Conservation (phyloP, 2,113 vertebrate genomes). For the Chionodraco myersi region DNA sequence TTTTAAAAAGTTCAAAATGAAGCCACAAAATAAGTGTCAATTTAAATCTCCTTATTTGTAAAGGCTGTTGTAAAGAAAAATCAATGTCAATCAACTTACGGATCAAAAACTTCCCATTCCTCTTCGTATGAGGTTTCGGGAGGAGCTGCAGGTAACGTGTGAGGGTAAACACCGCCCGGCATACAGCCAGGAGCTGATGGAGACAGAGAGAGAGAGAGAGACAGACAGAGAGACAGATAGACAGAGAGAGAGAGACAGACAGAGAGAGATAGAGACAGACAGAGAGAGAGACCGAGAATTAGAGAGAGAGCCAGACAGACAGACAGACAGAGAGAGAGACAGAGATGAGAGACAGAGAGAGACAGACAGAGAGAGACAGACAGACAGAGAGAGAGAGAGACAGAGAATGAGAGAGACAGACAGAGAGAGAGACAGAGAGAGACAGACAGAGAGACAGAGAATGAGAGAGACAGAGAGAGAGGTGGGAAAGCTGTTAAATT, state of each 20-base stretch:
- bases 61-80: neutral
- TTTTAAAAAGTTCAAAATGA: neutral
- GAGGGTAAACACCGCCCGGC: slow-evolving; percentile 90
- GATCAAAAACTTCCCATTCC: slow-evolving; percentile 99
- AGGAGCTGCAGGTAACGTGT: slow-evolving; percentile 85
- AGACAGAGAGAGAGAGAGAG: neutral
- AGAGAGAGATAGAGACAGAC: no score
- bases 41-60: neutral
- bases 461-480: neutral
- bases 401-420: no score
- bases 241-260: neutral
- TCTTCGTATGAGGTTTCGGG: slow-evolving; percentile 96
- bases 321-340: neutral
- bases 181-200: slow-evolving; percentile 89
- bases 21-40: neutral
- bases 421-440: neutral
- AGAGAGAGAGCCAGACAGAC: no score
- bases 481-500: slow-evolving; percentile 16
- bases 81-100: slow-evolving; percentile 85
- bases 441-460: neutral
- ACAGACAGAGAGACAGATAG: neutral
- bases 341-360: no score
- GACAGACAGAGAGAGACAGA: no score
- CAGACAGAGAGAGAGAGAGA: neutral
- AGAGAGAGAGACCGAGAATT: no score